These are phyloP conservation scores for Hydrochoerus hydrochaeris DNA, from an alignment of 2,113 vertebrate species.

Conservation along the genomic window DNA sequence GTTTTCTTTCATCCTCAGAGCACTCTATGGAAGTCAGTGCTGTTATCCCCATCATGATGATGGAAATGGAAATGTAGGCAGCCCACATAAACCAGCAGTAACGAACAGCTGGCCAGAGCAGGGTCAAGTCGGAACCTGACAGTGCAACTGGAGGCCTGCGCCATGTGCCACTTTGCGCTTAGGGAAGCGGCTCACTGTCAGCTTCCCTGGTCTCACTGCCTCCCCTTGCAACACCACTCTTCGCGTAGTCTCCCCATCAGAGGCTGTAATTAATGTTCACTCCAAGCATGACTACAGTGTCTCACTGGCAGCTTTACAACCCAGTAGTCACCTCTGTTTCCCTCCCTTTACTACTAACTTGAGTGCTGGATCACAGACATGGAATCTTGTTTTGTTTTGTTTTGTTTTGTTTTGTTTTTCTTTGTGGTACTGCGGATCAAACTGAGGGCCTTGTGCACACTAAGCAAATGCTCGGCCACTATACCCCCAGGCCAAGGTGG, in stretches of 20 bases:
- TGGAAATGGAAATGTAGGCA: neutral
- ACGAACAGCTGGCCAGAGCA: neutral
- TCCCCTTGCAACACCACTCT: neutral
- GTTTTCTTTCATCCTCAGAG: neutral
- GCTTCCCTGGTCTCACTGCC: neutral
- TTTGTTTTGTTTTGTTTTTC: neutral
- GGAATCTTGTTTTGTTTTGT: neutral
- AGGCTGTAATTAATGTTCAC: no score
- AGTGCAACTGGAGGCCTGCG: accelerated
- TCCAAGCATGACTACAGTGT: neutral
- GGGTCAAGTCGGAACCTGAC: neutral
- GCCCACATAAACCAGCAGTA: neutral
- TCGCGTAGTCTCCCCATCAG: neutral
- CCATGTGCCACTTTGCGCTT: accelerated
- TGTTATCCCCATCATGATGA: neutral
- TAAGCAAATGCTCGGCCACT: neutral
- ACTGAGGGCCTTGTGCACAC: neutral
- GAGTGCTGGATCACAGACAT: neutral
- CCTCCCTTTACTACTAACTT: neutral
- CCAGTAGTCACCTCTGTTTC: neutral
- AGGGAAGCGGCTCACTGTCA: accelerated
- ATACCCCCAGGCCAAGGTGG: no score
- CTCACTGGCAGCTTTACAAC: neutral
- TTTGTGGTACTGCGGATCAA: neutral
- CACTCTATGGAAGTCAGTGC: neutral